These are phyloP conservation scores for Thryonomys swinderianus DNA, from an alignment of 2,113 vertebrate species.

Conservation along the genomic window DNA sequence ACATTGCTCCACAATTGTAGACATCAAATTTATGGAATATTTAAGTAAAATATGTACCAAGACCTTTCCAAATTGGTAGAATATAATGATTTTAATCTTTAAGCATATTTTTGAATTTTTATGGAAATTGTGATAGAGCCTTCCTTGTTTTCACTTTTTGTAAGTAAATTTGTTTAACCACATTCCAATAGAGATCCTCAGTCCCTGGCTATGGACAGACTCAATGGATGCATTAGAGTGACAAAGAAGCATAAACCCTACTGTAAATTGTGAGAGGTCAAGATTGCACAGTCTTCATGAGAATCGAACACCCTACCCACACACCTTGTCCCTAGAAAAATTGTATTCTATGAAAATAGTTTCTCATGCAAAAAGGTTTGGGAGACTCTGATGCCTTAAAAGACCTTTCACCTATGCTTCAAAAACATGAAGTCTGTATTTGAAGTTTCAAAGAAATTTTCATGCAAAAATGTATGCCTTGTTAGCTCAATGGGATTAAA, in stretches of 20 bases:
- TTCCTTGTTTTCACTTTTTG: background rate
- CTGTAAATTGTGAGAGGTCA: background rate
- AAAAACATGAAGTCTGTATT: background rate
- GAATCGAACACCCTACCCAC: background rate
- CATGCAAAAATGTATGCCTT: background rate
- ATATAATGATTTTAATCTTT: background rate
- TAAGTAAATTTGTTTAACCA: conserved; percentile 27
- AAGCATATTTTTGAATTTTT: background rate
- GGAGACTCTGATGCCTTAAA: background rate
- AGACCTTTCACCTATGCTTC: background rate
- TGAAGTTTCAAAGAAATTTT: conserved; percentile 21
- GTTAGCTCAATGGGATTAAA: conserved; percentile 54
- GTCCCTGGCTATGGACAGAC: background rate
- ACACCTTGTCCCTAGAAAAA: background rate
- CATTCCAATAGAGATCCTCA: background rate
- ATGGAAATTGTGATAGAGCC: background rate
- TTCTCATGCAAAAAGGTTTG: background rate
- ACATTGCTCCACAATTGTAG: background rate
- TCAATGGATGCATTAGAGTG: background rate
- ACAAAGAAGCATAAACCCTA: background rate
- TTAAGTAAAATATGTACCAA: background rate
- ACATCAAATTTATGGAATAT: background rate
- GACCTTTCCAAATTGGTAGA: background rate
- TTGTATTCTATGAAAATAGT: background rate
- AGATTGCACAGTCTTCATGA: background rate